These are phyloP conservation scores for Coleophora deauratella DNA, from an alignment of 2,888 invertebrate species.

Conservation along the genomic window DNA sequence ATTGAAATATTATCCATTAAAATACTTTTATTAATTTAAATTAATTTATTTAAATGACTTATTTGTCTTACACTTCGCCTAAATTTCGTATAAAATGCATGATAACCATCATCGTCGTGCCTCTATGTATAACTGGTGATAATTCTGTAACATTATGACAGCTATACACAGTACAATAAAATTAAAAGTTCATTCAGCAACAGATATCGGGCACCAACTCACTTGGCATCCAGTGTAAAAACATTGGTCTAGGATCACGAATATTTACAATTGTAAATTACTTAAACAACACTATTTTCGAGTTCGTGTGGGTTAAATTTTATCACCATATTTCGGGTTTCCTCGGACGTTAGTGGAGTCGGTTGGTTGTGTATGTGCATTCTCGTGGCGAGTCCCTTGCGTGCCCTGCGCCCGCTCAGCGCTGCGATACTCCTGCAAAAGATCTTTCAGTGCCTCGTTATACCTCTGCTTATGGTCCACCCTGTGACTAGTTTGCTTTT, in stretches of 20 bases:
- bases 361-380: constrained; percentile 18
- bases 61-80: constrained; percentile 36
- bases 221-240: constrained; percentile 25
- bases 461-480: constrained; percentile 5
- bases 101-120: constrained; percentile 36
- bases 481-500: constrained; percentile 4
- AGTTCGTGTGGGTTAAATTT: constrained; percentile 41
- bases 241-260: constrained; percentile 40
- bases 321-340: constrained; percentile 61
- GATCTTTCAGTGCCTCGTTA: constrained; percentile 11
- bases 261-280: constrained; percentile 18
- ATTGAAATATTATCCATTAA: neutral
- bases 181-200: constrained; percentile 27
- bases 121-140: constrained; percentile 30
- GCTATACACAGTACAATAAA: constrained; percentile 27
- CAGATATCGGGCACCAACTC: constrained; percentile 27
- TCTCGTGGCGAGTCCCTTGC: constrained; percentile 6
- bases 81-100: constrained; percentile 60
- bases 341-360: constrained; percentile 29
- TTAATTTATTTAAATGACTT: constrained; percentile 6
- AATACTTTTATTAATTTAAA: constrained; percentile 6
- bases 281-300: constrained; percentile 28
- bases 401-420: constrained; percentile 9
- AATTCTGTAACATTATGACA: constrained; percentile 29
- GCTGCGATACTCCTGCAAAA: neutral